These are phyloP conservation scores for Catostylus mosaicus DNA, from an alignment of 30 jellyfish, hydroid and myxozoan genomes.

Conservation along the genomic window DNA sequence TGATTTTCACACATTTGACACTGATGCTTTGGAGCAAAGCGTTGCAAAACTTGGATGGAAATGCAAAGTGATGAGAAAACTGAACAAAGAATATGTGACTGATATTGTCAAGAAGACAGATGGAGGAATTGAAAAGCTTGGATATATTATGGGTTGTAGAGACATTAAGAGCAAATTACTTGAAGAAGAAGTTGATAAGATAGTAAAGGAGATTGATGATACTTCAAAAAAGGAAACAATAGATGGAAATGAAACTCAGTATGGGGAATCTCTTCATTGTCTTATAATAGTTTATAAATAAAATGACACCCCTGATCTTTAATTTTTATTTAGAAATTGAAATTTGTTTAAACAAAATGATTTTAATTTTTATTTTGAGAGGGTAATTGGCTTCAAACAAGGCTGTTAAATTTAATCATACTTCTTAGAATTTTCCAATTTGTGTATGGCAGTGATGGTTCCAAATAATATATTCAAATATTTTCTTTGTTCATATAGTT, in stretches of 20 bases:
- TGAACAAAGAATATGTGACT: constrained; percentile 26
- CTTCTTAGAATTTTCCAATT: too few species aligned
- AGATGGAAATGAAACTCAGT: constrained; percentile 20
- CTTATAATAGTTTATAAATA: constrained; percentile 3
- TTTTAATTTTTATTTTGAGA: too few species aligned
- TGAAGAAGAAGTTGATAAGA: constrained; percentile 22
- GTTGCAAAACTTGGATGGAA: constrained; percentile 34
- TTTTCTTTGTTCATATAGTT: too few species aligned
- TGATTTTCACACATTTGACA: constrained; percentile 15
- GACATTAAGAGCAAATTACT: constrained; percentile 2
- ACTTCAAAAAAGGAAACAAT: constrained; percentile 4
- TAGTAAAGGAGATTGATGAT: constrained; percentile 1
- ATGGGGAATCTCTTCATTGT: constrained; percentile 31
- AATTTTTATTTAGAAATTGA: background rate
- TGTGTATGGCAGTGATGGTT: too few species aligned
- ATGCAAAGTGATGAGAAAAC: constrained; percentile 13
- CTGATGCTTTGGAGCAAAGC: constrained; percentile 3
- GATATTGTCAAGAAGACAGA: constrained; percentile 37
- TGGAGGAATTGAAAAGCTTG: constrained; percentile 36
- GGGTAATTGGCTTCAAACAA: too few species aligned
- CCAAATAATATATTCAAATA: too few species aligned
- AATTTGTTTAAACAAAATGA: background rate
- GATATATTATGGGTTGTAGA: constrained; percentile 36
- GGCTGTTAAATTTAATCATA: too few species aligned
- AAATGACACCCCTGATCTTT: too few species aligned